A percentile compares a stretch with the other conserved stretches of the same genome.
Evolutionary conservation across 2,888 invertebrate species (phyloP).

Genomic region (Leptura quadrifasciata): DNA sequence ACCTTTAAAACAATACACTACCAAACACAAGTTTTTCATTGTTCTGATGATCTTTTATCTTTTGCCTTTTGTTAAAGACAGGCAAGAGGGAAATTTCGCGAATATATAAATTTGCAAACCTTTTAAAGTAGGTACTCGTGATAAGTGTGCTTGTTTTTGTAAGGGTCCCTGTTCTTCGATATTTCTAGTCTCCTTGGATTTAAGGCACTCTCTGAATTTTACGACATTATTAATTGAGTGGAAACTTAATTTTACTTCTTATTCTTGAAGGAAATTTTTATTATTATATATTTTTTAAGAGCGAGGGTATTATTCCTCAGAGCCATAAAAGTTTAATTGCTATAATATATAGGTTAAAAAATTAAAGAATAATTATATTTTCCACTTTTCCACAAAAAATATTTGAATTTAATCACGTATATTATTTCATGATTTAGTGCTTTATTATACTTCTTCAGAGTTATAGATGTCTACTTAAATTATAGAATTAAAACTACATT

Average conservation of each 20-base stretch:
- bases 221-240: conserved; percentile 14
- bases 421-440: too few species aligned
- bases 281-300: background rate
- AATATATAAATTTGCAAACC: conserved; percentile 18
- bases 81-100: background rate
- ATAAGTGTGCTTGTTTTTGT: conserved; percentile 22
- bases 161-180: conserved; percentile 8
- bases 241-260: background rate
- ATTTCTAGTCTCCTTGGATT: conserved; percentile 20
- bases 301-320: background rate
- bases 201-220: background rate
- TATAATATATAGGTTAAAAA: background rate
- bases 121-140: conserved; percentile 12
- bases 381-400: too few species aligned
- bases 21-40: conserved; percentile 4
- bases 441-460: too few species aligned
- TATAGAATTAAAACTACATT: too few species aligned
- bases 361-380: too few species aligned
- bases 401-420: too few species aligned
- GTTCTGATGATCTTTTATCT: conserved; percentile 3
- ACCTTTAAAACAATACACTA: conserved; percentile 2
- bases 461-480: too few species aligned
- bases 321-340: too few species aligned
- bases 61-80: background rate
- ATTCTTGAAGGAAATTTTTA: background rate